Base-by-base conservation (phyloP, 2,113 vertebrate species). In the Tetrax tetrax region DNA sequence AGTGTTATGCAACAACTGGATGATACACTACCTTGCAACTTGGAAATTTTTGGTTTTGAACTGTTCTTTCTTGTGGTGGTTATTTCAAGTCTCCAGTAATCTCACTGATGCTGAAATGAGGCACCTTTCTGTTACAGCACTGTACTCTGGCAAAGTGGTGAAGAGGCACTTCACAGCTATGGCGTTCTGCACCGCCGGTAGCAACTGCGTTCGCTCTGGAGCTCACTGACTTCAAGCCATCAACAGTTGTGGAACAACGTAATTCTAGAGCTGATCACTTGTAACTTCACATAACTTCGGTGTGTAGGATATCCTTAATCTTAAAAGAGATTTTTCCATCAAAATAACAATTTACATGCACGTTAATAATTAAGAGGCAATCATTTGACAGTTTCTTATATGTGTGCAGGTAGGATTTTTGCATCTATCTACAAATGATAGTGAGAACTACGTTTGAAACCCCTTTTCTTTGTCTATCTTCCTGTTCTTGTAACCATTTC, bases 241-340 rank as follows among this genome's bases (percentile, higher is more conserved):
- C 43, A n/a, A 43, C 29, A 79, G 6, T 35, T 60, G 18, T 13
- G 20, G 11, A 48, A 18, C 20, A 65, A 14, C 5, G 1, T 48
- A 6, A 22, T 79, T 80, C 50, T 14, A 50, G 61, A 70, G n/a
- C 56, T n/a, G 15, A 7, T 25, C 79, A 31, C 14, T 29, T 64
- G 5, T 1, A 47, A 6, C 23, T 15, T 75, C 9, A 6, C 1
- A 0, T 31, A 14, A 11, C 24, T 64, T 75, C 22, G 18, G 33
- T 12, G 22, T 45, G 75, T 60, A 31, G 22, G 37, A 29, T 64
- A 19, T 16, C 5, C 7, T 53, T 45, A 31, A 54, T 77, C 53
- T 83, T 24, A 53, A 74, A 50, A 60, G 38, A 59, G 2, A 7
- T 47, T 37, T 50, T 25, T 29, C 17, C 2, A 21, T 53, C 12